Percentiles rank a stretch among this genome's conserved stretches.
These are phyloP conservation scores for Ormyrus labotus DNA, from an alignment of 2,888 invertebrate species.

Conservation along the genomic window DNA sequence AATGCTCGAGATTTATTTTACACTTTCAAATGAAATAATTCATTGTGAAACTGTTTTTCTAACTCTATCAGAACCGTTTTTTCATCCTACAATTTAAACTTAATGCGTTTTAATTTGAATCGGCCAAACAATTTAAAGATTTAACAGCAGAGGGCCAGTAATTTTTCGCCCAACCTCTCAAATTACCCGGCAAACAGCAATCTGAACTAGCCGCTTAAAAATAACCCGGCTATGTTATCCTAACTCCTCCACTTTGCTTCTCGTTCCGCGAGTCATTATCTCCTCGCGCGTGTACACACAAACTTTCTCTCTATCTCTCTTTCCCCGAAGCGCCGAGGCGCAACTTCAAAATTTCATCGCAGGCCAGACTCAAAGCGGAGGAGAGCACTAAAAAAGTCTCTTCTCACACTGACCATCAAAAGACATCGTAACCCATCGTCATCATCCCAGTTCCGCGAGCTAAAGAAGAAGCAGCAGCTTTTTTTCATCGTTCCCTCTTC, in stretches of 20 bases:
- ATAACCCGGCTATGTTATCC: not conserved
- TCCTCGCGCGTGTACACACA: conserved; percentile 23
- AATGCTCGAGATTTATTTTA: too few species aligned
- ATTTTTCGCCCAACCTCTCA: too few species aligned
- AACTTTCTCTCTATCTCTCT: not conserved
- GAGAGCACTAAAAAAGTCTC: conserved; percentile 8
- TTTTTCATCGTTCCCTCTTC: not conserved
- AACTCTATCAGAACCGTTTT: too few species aligned
- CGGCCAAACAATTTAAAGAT: too few species aligned
- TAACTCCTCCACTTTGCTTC: not conserved
- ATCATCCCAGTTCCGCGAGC: not conserved
- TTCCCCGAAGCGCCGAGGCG: not conserved
- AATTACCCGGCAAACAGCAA: too few species aligned
- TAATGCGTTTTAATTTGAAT: too few species aligned
- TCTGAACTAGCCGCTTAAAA: too few species aligned
- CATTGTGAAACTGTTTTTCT: too few species aligned
- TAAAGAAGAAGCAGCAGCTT: not conserved
- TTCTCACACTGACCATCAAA: conserved; percentile 30
- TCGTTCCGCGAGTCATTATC: conserved; percentile 32
- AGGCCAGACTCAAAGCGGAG: not conserved
- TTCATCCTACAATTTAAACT: too few species aligned
- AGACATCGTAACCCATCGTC: conserved; percentile 40
- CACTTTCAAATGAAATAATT: too few species aligned
- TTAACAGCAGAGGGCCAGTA: too few species aligned
- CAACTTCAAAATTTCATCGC: conserved; percentile 50